A percentile compares a stretch with the other conserved stretches of the same genome.
phyloP scores from a whole-genome alignment of 1,140 invertebrate species.

The Drosophila ananassae region DNA sequence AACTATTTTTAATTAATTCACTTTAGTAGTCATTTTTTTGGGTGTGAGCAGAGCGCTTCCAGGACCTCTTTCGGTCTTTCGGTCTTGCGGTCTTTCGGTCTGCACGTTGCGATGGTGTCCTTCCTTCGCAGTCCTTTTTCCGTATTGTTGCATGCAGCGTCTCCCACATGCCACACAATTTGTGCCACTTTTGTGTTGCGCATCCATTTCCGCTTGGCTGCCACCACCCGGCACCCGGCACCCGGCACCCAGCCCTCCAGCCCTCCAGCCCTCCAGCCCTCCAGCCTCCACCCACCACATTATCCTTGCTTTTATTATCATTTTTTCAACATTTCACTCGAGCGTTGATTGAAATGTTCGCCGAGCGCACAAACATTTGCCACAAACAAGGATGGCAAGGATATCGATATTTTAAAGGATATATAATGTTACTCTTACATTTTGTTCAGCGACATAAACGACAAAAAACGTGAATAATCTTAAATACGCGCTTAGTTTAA shows the following conservation, averaged over 20 bases:
- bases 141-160: constrained; percentile 38
- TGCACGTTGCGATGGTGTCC: not conserved
- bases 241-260: not conserved
- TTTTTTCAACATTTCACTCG: constrained; percentile 78
- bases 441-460: no score
- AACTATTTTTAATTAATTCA: not conserved
- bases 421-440: not conserved
- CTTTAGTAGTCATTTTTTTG: not conserved
- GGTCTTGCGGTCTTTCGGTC: not conserved
- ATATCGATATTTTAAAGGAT: constrained; percentile 5
- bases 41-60: not conserved
- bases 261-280: constrained; percentile 3
- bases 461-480: no score
- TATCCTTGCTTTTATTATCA: constrained; percentile 74
- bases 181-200: constrained; percentile 80
- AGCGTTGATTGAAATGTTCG: constrained; percentile 81
- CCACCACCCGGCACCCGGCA: constrained; percentile 5
- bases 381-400: not conserved
- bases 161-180: constrained; percentile 69
- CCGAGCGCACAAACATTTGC: constrained; percentile 35
- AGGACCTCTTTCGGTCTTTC: not conserved
- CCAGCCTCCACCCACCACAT: constrained; percentile 42
- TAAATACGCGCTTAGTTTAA: no score
- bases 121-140: constrained; percentile 1
- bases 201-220: constrained; percentile 78